phyloP scores from a whole-genome alignment of 2,113 vertebrate genomes.

The Elgaria multicarinata region DNA sequence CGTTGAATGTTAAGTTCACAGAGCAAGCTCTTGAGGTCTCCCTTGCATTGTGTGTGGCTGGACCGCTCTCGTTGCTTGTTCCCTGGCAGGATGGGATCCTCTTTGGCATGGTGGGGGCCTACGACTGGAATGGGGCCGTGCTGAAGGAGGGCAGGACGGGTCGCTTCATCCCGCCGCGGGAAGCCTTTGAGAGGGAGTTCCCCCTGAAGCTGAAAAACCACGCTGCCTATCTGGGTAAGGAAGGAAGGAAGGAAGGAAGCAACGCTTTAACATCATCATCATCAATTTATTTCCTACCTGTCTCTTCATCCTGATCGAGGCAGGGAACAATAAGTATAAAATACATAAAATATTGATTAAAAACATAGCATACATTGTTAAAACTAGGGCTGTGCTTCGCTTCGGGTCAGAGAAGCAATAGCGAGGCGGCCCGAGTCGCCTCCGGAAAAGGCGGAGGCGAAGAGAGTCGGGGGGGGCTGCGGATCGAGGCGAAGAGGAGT shows the following conservation, averaged over 20 bases:
- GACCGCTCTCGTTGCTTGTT: not conserved
- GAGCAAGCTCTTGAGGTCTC: not conserved
- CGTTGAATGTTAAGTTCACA: not conserved
- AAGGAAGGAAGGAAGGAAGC: not conserved
- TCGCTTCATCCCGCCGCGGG: constrained; percentile 76
- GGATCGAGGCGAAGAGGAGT: no score
- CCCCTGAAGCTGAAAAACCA: constrained; percentile 90
- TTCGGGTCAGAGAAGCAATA: no score
- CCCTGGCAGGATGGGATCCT: constrained; percentile 88
- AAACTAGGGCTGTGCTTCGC: no score
- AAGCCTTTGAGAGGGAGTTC: constrained; percentile 89
- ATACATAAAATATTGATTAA: no score
- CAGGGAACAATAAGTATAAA: no score
- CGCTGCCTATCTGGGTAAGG: constrained; percentile 90
- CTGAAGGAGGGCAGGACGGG: constrained; percentile 82
- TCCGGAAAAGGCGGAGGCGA: no score
- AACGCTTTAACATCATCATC: no score
- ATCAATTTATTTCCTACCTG: no score
- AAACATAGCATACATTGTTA: no score
- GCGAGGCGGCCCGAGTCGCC: no score
- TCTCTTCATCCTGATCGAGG: no score
- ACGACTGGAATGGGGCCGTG: constrained; percentile 93
- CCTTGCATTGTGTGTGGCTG: not conserved
- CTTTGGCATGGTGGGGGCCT: constrained; percentile 94
- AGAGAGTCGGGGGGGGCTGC: no score